Percentiles rank a stretch among this genome's conserved stretches.
Evolutionary conservation across 2,888 invertebrate species (phyloP).

Genomic region (Tinea semifulvella): DNA sequence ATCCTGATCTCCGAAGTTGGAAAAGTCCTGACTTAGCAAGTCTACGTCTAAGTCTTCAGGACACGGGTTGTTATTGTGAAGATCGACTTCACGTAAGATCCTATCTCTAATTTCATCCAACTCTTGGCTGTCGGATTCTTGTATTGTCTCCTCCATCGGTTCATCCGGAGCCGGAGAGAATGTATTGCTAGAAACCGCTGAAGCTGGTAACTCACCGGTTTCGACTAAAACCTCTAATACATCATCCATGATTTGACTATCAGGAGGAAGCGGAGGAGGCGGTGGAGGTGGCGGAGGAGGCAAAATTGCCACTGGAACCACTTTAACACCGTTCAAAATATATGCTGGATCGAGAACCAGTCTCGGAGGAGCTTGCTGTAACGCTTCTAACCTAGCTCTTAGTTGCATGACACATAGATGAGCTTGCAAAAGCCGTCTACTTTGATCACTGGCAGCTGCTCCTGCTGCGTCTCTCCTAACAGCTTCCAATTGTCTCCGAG

Average conservation of each 20-base stretch:
- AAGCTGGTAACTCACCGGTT: conserved; percentile 90
- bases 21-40: conserved; percentile 38
- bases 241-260: conserved; percentile 87
- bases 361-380: conserved; percentile 54
- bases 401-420: conserved; percentile 59
- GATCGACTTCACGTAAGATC: conserved; percentile 48
- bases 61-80: conserved; percentile 27
- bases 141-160: not conserved
- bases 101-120: conserved; percentile 56
- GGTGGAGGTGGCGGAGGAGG: conserved; percentile 40
- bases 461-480: conserved; percentile 69
- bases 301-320: conserved; percentile 58
- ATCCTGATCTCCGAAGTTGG: conserved; percentile 40
- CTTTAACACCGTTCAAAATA: conserved; percentile 70
- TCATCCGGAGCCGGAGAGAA: conserved; percentile 31
- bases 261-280: conserved; percentile 30
- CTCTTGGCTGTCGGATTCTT: conserved; percentile 32
- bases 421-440: conserved; percentile 69
- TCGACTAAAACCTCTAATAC: conserved; percentile 93
- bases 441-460: conserved; percentile 53
- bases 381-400: conserved; percentile 71
- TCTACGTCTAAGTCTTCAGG: conserved; percentile 33
- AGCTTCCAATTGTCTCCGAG: conserved; percentile 79
- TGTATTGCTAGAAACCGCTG: conserved; percentile 69
- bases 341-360: conserved; percentile 56